These are phyloP conservation scores for Sapayoa aenigma DNA, from an alignment of 2,113 vertebrate genomes.

Conservation along the genomic window DNA sequence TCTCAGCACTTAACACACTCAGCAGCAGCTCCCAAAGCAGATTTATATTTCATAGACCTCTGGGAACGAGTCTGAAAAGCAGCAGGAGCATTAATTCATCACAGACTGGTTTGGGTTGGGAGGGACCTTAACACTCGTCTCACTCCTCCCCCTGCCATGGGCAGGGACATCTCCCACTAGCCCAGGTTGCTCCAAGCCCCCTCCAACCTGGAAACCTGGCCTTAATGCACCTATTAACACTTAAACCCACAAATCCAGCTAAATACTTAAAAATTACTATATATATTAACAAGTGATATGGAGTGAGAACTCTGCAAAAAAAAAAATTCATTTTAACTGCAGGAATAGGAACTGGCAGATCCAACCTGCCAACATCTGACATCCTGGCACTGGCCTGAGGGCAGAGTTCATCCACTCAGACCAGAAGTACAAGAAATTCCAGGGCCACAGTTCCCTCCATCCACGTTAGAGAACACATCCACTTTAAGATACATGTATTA, in stretches of 20 bases:
- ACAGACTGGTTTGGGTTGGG: neutral
- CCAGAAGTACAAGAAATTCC: neutral
- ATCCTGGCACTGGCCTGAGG: neutral
- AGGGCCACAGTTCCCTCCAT: neutral
- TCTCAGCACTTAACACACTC: neutral
- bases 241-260: neutral
- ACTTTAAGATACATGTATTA: neutral
- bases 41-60: neutral
- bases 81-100: neutral
- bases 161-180: neutral
- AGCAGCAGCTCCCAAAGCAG: too few species aligned
- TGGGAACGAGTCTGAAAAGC: neutral
- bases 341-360: neutral
- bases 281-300: neutral
- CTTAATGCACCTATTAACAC: neutral
- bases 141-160: neutral
- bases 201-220: neutral
- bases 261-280: neutral
- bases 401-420: neutral
- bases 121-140: neutral
- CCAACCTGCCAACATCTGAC: neutral
- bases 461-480: neutral
- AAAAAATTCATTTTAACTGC: neutral
- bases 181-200: neutral
- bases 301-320: neutral